These are phyloP conservation scores for Drosophila pseudoobscura DNA, from an alignment of 1,140 invertebrate species.

Conservation along the genomic window DNA sequence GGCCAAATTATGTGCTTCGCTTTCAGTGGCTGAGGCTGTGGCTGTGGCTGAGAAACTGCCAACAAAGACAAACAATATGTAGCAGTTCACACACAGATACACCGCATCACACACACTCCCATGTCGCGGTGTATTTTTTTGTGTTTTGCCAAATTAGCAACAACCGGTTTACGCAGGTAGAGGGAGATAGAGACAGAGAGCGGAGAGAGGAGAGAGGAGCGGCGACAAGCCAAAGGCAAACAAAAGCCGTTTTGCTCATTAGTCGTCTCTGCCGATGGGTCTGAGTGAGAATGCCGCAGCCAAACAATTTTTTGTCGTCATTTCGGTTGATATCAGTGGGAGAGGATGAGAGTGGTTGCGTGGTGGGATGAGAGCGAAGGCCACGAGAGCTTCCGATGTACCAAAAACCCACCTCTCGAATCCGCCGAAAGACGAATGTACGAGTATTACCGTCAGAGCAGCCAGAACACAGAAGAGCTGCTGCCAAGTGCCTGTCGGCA, in stretches of 20 bases:
- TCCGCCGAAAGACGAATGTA: constrained; percentile 23
- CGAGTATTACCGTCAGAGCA: neutral
- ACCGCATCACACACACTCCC: constrained; percentile 16
- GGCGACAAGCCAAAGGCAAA: constrained; percentile 58
- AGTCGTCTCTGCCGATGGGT: constrained; percentile 35
- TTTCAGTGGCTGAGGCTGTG: constrained; percentile 9
- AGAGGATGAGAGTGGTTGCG: too few relatives aligned
- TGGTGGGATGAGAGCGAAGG: constrained; percentile 24
- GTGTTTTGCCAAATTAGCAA: constrained; percentile 72
- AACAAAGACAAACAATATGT: constrained; percentile 41
- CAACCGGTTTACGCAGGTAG: constrained; percentile 65
- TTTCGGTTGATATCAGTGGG: constrained; percentile 31
- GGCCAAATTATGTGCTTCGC: constrained; percentile 38
- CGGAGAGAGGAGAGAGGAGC: constrained; percentile 6
- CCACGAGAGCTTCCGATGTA: constrained; percentile 23
- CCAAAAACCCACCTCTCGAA: neutral
- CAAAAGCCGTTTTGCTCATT: constrained; percentile 71
- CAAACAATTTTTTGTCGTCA: constrained; percentile 44
- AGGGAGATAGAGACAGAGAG: neutral
- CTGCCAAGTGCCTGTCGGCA: constrained; percentile 8
- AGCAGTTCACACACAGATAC: constrained; percentile 8
- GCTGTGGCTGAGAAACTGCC: constrained; percentile 15
- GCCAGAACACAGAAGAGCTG: neutral
- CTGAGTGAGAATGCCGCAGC: constrained; percentile 18
- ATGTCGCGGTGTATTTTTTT: constrained; percentile 36